These are phyloP conservation scores for Diorhabda sublineata DNA, from an alignment of 1,140 invertebrate species.

Conservation along the genomic window DNA sequence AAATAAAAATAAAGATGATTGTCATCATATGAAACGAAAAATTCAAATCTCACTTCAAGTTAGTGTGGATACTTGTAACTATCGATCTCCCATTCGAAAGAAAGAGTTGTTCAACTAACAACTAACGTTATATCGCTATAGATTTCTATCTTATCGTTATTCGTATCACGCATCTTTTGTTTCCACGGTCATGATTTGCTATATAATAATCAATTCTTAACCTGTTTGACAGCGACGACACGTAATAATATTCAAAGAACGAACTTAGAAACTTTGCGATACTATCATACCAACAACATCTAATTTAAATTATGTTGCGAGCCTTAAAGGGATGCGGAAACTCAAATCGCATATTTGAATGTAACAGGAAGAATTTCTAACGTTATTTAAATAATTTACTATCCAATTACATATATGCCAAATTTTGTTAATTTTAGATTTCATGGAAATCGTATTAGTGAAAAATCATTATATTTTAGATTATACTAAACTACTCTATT, in stretches of 20 bases:
- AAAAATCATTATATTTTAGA: too few relatives aligned
- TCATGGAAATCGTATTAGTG: too few relatives aligned
- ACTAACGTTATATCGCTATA: constrained; percentile 15
- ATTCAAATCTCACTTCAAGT: too few relatives aligned
- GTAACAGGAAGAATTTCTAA: too few relatives aligned
- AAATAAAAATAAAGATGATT: too few relatives aligned
- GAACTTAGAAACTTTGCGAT: constrained; percentile 30
- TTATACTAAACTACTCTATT: too few relatives aligned
- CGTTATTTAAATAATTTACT: too few relatives aligned
- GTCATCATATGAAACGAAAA: too few relatives aligned
- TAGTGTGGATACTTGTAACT: not conserved
- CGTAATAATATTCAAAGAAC: constrained; percentile 27
- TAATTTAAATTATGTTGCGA: constrained; percentile 6
- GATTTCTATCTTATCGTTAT: constrained; percentile 33
- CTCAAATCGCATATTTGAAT: too few relatives aligned
- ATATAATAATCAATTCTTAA: constrained; percentile 27
- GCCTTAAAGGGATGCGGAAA: constrained; percentile 10
- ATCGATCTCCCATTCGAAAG: not conserved
- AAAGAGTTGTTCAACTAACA: constrained; percentile 12
- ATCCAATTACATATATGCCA: too few relatives aligned
- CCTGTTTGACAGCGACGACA: constrained; percentile 25
- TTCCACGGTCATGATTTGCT: constrained; percentile 26
- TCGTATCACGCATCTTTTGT: constrained; percentile 36
- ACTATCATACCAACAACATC: constrained; percentile 1
- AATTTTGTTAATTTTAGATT: too few relatives aligned